These are phyloP conservation scores for Alentia gelatinosa DNA, from an alignment of 2,888 invertebrate genomes.

Conservation along the genomic window DNA sequence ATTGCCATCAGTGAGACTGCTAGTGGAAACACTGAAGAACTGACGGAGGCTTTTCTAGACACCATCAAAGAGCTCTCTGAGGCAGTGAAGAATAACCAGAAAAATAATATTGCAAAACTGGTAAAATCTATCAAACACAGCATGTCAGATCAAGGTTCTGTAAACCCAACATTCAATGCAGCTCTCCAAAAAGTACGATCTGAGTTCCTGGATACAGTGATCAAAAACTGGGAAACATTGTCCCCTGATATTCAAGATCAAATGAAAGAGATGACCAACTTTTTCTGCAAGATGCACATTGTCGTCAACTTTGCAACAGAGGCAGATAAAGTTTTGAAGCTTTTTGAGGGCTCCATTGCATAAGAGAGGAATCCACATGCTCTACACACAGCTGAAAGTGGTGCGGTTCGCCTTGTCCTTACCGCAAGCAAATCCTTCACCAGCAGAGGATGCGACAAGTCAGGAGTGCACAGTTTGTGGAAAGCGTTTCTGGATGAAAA, in stretches of 20 bases:
- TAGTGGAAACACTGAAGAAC: not conserved
- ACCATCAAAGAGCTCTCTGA: not conserved
- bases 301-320: constrained; percentile 61
- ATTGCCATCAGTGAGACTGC: not conserved
- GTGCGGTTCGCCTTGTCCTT: not conserved
- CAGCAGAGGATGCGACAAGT: not conserved
- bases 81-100: not conserved
- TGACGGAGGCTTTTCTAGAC: not conserved
- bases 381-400: not conserved
- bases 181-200: not conserved
- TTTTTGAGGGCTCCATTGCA: not conserved
- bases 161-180: not conserved
- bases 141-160: constrained; percentile 39
- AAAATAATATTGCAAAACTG: not conserved
- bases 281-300: constrained; percentile 56
- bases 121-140: not conserved
- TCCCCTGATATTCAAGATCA: not conserved
- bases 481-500: not conserved
- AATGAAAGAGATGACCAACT: constrained; percentile 8
- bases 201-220: not conserved
- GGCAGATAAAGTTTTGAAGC: not conserved
- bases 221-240: not conserved
- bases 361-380: not conserved
- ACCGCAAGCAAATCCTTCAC: not conserved
- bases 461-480: not conserved